A percentile compares a stretch with the other conserved stretches of the same genome.
Conservation (phyloP, 2,797 vertebrate genomes). For the Diglossa cyanea region DNA sequence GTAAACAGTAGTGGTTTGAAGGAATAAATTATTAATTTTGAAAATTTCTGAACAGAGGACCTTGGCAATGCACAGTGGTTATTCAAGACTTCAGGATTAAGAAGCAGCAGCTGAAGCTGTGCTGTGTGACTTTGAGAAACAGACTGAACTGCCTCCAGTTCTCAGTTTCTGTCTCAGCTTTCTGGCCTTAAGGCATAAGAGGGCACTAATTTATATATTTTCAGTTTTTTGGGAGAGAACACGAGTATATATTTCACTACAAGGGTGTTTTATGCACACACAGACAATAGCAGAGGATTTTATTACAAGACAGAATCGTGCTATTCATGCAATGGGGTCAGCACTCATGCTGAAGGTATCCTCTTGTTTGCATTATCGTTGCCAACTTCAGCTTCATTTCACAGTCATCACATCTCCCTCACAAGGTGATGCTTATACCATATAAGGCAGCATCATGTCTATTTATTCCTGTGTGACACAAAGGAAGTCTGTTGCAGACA, state of each 20-base stretch:
- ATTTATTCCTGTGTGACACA: conserved; percentile 43
- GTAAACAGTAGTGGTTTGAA: not conserved
- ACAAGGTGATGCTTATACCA: conserved; percentile 27
- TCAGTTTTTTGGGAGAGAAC: not conserved
- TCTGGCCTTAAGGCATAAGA: not conserved
- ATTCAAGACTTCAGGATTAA: not conserved
- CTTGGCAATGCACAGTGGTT: fast-evolving
- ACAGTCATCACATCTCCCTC: conserved; percentile 7
- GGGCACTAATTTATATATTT: not conserved
- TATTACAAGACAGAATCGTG: not conserved
- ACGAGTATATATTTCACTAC: not conserved
- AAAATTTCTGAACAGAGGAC: not conserved
- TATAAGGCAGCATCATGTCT: conserved; percentile 42
- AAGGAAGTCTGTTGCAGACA: conserved; percentile 51
- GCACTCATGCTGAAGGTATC: not conserved
- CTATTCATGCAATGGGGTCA: not conserved
- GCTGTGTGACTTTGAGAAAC: not conserved
- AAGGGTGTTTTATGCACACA: not conserved
- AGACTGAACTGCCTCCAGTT: not conserved
- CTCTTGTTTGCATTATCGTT: not conserved
- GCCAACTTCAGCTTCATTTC: conserved; percentile 16
- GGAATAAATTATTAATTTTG: not conserved
- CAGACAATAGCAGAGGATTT: not conserved
- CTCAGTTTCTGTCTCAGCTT: not conserved
- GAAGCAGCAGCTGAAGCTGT: not conserved